Conservation (phyloP, 2,888 invertebrate species). For the Drosophila colorata region DNA sequence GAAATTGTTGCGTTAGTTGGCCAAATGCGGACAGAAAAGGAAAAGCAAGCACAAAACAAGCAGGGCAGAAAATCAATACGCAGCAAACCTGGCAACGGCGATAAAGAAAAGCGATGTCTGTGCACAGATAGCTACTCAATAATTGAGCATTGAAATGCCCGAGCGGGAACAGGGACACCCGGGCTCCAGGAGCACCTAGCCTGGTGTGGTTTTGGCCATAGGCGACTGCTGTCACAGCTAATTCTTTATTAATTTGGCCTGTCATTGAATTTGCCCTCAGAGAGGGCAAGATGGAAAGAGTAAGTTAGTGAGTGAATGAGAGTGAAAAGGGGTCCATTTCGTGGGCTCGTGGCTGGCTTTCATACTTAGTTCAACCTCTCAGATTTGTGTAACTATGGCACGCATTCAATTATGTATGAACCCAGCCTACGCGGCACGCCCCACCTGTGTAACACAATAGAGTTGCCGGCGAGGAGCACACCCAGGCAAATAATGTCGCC, state of each 20-base stretch:
- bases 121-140: conserved; percentile 51
- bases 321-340: conserved; percentile 26
- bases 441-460: conserved; percentile 19
- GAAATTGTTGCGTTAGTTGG: conserved; percentile 24
- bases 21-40: conserved; percentile 14
- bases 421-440: conserved; percentile 1
- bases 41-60: not conserved
- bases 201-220: conserved; percentile 9
- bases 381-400: conserved; percentile 66
- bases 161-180: not conserved
- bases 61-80: conserved; percentile 54
- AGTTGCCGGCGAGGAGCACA: not conserved
- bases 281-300: not conserved
- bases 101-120: conserved; percentile 34
- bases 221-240: conserved; percentile 56
- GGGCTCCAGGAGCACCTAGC: not conserved
- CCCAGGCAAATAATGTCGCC: conserved; percentile 4
- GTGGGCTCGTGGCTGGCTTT: conserved; percentile 45
- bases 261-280: conserved; percentile 43
- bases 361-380: conserved; percentile 29
- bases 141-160: conserved; percentile 53
- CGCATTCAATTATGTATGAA: conserved; percentile 68
- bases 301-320: not conserved
- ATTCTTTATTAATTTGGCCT: conserved; percentile 76
- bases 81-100: conserved; percentile 5